Conservation (phyloP, 2,888 invertebrate genomes). For the Deladenus siricidicola region DNA sequence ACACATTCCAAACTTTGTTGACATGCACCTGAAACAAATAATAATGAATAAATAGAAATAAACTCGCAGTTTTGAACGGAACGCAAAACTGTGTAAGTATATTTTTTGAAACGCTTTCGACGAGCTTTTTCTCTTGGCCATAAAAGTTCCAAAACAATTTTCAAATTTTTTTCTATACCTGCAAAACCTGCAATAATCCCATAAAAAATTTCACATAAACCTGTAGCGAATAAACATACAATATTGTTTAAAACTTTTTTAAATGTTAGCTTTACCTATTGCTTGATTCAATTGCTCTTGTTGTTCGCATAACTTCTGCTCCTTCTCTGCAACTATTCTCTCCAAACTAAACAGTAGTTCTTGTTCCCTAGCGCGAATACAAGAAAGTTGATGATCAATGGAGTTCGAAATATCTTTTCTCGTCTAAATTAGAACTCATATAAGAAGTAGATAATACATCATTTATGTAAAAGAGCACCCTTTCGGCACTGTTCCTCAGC, state of each 20-base stretch:
- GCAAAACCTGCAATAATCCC: too few species aligned
- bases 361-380: constrained; percentile 32
- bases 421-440: constrained; percentile 19
- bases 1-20: constrained; percentile 27
- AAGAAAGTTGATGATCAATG: constrained; percentile 29
- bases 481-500: constrained; percentile 27
- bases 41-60: too few species aligned
- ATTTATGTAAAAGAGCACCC: constrained; percentile 15
- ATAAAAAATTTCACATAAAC: too few species aligned
- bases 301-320: constrained; percentile 25
- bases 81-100: too few species aligned
- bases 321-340: constrained; percentile 26
- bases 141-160: too few species aligned
- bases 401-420: constrained; percentile 35
- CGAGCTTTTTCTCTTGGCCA: too few species aligned
- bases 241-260: too few species aligned
- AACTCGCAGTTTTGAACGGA: too few species aligned
- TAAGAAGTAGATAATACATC: background rate
- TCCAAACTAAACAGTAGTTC: constrained; percentile 32
- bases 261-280: constrained; percentile 20
- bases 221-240: too few species aligned
- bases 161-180: too few species aligned
- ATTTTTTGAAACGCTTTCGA: too few species aligned
- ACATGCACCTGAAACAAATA: constrained; percentile 14
- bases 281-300: constrained; percentile 29